These are phyloP conservation scores for Xanthia togata DNA, from an alignment of 2,888 invertebrate genomes.

Conservation along the genomic window DNA sequence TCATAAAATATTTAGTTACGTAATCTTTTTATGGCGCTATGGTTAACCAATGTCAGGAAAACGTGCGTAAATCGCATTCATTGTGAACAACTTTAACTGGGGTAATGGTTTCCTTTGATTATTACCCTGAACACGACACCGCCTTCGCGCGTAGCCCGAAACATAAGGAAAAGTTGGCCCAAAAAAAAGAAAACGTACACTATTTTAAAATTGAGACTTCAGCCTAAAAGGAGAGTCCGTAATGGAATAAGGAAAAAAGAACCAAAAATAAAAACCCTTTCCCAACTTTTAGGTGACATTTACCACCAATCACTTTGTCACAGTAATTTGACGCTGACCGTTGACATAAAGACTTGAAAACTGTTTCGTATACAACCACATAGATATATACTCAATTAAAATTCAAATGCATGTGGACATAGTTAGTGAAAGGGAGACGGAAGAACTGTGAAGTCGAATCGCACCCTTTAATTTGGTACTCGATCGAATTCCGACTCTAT, in stretches of 20 bases:
- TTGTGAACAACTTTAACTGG: slow-evolving; percentile 55
- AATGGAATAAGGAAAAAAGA: slow-evolving; percentile 34
- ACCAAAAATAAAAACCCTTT: slow-evolving; percentile 13
- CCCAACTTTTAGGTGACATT: neutral
- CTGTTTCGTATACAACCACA: slow-evolving; percentile 45
- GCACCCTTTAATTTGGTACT: slow-evolving; percentile 70
- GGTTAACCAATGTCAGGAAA: slow-evolving; percentile 35
- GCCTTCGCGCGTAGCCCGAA: slow-evolving; percentile 27
- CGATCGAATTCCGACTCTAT: slow-evolving; percentile 62
- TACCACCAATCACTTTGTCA: slow-evolving; percentile 18
- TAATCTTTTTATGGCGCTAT: slow-evolving; percentile 18
- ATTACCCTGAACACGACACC: slow-evolving; percentile 60
- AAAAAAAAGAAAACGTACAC: slow-evolving; percentile 16
- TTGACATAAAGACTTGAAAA: slow-evolving; percentile 54
- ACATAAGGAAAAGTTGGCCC: slow-evolving; percentile 30
- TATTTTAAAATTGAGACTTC: slow-evolving; percentile 18
- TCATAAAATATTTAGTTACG: neutral
- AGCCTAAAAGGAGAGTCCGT: slow-evolving; percentile 10
- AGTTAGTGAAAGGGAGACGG: slow-evolving; percentile 72
- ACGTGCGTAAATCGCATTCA: slow-evolving; percentile 39
- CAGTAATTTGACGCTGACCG: slow-evolving; percentile 19
- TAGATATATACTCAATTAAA: slow-evolving; percentile 75
- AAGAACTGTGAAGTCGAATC: slow-evolving; percentile 73
- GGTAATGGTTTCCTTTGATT: slow-evolving; percentile 61
- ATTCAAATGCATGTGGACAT: slow-evolving; percentile 77